Evolutionary conservation across 2,113 vertebrate genomes (phyloP).

Genomic region (Paedocypris sp.): DNA sequence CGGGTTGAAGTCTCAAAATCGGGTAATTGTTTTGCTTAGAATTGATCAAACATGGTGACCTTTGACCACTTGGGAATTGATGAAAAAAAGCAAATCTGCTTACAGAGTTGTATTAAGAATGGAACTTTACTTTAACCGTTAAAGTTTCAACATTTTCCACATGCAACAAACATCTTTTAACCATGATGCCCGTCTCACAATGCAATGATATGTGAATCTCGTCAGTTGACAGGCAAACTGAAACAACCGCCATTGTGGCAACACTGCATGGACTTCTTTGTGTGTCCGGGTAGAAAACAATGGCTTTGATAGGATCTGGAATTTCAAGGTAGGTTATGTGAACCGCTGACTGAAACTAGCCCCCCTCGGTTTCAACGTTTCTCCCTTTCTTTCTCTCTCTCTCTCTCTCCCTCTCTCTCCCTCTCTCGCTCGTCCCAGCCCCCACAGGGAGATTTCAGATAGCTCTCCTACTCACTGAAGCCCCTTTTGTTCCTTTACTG

Average conservation of each 20-base stretch:
- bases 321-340: conserved; percentile 23
- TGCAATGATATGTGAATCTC: no score
- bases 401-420: conserved; percentile 2
- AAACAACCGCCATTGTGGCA: neutral
- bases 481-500: conserved; percentile 35
- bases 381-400: conserved; percentile 11
- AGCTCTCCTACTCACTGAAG: conserved; percentile 30
- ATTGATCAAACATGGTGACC: no score
- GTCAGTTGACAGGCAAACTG: neutral
- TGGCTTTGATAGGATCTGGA: conserved; percentile 20
- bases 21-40: no score
- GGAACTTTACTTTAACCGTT: no score
- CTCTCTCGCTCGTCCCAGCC: conserved; percentile 15
- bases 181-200: no score
- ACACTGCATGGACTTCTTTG: neutral
- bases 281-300: neutral
- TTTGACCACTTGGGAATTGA: no score
- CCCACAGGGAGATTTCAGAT: conserved; percentile 27
- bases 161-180: no score
- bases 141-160: no score
- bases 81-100: no score
- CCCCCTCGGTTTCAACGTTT: neutral
- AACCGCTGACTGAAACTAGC: neutral
- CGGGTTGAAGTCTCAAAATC: no score
- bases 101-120: no score